Conservation (phyloP, 2,888 invertebrate species). For the Piscicola geometra region DNA sequence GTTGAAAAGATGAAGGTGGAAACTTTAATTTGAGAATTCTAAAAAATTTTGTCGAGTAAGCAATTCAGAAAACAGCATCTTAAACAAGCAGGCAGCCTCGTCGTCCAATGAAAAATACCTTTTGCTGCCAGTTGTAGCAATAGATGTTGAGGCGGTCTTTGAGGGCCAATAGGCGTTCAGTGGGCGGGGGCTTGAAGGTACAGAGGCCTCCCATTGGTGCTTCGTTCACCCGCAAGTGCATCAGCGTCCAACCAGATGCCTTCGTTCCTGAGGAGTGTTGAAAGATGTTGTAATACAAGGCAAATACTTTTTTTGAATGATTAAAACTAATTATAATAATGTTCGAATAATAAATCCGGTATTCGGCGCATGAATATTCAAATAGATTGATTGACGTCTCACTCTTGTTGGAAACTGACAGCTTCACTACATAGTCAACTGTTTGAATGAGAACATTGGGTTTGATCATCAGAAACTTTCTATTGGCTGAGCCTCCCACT, state of each 20-base stretch:
- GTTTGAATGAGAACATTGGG: conserved; percentile 9
- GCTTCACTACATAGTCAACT: conserved; percentile 21
- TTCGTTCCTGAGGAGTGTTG: neutral
- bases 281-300: neutral
- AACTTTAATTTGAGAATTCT: too few relatives aligned
- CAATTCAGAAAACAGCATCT: too few relatives aligned
- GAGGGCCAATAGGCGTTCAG: neutral
- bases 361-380: too few relatives aligned
- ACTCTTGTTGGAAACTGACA: conserved; percentile 11
- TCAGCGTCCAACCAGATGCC: conserved; percentile 17
- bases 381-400: too few relatives aligned
- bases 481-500: conserved; percentile 20
- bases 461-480: neutral
- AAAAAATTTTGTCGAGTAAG: too few relatives aligned
- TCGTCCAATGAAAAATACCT: too few relatives aligned
- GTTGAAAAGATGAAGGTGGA: neutral
- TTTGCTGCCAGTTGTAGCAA: conserved; percentile 25
- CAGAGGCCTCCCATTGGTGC: conserved; percentile 24
- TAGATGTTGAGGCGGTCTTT: neutral
- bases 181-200: conserved; percentile 3
- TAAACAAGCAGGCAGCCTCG: neutral
- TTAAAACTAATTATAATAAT: neutral
- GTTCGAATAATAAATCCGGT: too few relatives aligned
- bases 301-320: neutral
- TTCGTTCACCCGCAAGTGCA: conserved; percentile 12